Base-by-base conservation (phyloP, 2,113 vertebrate species). In the Heteronetta atricapilla region DNA sequence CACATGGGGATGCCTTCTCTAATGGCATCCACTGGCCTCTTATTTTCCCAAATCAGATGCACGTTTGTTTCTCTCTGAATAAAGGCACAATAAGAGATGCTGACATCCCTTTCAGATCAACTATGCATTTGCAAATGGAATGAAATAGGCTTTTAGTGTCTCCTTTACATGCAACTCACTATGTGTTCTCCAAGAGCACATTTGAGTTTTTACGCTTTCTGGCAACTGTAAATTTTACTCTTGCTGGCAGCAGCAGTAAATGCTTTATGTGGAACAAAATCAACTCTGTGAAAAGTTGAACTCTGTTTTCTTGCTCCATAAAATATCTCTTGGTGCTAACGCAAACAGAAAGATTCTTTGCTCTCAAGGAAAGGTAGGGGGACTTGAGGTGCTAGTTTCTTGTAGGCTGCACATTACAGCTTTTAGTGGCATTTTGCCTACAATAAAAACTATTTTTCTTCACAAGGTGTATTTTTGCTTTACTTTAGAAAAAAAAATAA, bases 171-270 rank as follows among this genome's bases (percentile, higher is more conserved):
- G 89, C 82, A 95, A 83, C 83, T 96, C 88, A 75, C 91, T 94
- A 14, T 46, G 89, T 34, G 86, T 90, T 95, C 91, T 96, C 81
- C 83, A 92, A 93, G 67, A 96, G 75, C 44, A 75, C 78, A 86
- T 95, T 78, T 85, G 82, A 95, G 95, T 94, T 95, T 94, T 94
- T 90, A 96, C 11, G n/a, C 88, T 97, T 91, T 95, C 95, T 96
- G 95, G 93, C 90, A 96, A 96, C 91, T 86, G 90, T 91, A 97
- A 95, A 96, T 97, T 96, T 92, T 95, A 83, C 78, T 94, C 91
- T 87, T 96, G 95, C 93, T 96, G 96, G 97, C 95, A 96, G 94
- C 83, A 97, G 97, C 88, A 93, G 96, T 94, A 97, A 97, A 94
- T 94, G 95, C 93, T 96, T 94, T 95, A 97, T 85, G 89, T 90